A percentile compares a stretch with the other conserved stretches of the same genome.
These are phyloP conservation scores for Porites cylindrica DNA, from an alignment of 92 coral and sea anemone genomes.

Conservation along the genomic window DNA sequence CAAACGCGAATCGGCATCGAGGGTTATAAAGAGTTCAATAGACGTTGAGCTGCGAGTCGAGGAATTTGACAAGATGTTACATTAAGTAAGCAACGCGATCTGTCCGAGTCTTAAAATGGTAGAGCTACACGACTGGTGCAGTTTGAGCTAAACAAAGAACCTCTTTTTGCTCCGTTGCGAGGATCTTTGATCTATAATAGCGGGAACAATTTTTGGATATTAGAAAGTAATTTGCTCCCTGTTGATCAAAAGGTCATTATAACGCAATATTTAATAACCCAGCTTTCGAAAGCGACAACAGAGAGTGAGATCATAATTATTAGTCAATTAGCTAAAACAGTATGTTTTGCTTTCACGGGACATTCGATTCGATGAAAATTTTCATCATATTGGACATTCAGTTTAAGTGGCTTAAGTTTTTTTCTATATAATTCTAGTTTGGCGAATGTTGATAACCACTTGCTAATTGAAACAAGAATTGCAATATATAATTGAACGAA, in stretches of 20 bases:
- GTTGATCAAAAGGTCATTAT: conserved; percentile 35
- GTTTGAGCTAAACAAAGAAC: background rate
- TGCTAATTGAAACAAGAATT: background rate
- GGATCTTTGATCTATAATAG: background rate
- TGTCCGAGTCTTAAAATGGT: background rate
- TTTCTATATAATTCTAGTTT: background rate
- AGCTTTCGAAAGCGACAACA: conserved; percentile 13
- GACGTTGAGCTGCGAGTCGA: background rate
- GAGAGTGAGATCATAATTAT: conserved; percentile 7
- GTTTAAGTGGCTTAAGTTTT: background rate
- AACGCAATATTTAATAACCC: conserved; percentile 16
- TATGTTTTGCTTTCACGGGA: background rate
- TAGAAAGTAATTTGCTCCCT: background rate
- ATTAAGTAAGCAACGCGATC: background rate
- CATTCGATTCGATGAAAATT: background rate
- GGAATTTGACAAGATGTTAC: background rate
- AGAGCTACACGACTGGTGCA: background rate
- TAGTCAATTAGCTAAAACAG: background rate
- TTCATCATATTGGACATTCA: background rate
- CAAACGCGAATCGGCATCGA: conserved; percentile 6
- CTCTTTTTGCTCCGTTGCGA: background rate
- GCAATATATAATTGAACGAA: too few species aligned
- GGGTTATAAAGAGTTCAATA: conserved; percentile 2
- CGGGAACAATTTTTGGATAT: conserved; percentile 1
- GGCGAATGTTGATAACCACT: background rate